Base-by-base conservation (phyloP, 2,797 vertebrate genomes). In the Pitangus sulphuratus region DNA sequence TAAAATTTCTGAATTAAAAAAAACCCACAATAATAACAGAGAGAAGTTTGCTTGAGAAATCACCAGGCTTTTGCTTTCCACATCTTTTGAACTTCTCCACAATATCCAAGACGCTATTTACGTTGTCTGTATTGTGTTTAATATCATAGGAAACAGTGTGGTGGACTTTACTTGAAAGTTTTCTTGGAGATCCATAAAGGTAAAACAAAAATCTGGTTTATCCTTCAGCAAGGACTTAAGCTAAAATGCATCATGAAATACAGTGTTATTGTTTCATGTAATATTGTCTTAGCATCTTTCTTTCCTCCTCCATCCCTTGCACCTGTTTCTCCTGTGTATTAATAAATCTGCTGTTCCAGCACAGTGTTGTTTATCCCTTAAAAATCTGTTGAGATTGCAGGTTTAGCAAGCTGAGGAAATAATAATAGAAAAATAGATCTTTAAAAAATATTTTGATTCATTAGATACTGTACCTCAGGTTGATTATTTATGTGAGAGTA, bases 261-360 rank as follows among this genome's bases (percentile, higher is more conserved):
- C 15, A 84, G 62, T 42, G 9, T 3, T 61, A 18, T 15, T 50
- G 10, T 88, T 91, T 84, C 74, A 90, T 8, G 2, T 89, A 85
- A 7, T 71, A 77, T 65, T 0, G 0, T 47, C 42, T 96, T 95
- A 96, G 90, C 95, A 95, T 66, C 40, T 95, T 95, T 75, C n/a
- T 86, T 90, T 84, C 31, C 47, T 84, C 19, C 6, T 78, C 4
- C 2, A 0, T 89, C 12, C 6, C 4, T 93, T 91, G 79, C 95
- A 97, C 84, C 92, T 95, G 93, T 93, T 95, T 95, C 50, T 92
- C 71, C n/a, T 53, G 54, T 65, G 65, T 84, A 89, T 92, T 91
- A 58, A 75, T 65, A 87, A 91, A 94, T 65, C 57, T 94, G 95
- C 82, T 95, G 72, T 42, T 85, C 28, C 60, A 89, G 92, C 69